A percentile compares a stretch with the other conserved stretches of the same genome.
phyloP scores from a whole-genome alignment of 2,113 vertebrate species.

The Ibidorhyncha struthersii region DNA sequence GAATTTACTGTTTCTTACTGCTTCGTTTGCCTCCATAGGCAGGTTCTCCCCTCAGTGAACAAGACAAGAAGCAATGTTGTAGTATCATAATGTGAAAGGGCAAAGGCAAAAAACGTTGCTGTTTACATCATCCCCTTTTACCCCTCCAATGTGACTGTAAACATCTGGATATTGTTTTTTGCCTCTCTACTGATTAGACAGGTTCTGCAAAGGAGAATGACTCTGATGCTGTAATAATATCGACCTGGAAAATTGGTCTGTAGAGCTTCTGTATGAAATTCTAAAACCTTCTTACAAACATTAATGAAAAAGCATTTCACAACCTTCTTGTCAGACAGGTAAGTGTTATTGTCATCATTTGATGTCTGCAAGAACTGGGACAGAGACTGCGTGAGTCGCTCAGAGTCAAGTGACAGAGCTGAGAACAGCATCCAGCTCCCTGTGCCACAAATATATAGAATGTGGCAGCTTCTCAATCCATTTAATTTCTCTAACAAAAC shows the following conservation, averaged over 20 bases:
- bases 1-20: not conserved
- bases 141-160: not conserved
- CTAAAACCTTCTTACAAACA: not conserved
- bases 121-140: not conserved
- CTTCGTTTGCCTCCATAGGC: not conserved
- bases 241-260: not conserved
- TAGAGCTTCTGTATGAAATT: not conserved
- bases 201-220: not conserved
- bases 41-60: not conserved
- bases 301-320: slow-evolving; percentile 1
- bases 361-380: not conserved
- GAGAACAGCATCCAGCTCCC: not conserved
- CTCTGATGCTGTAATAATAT: not conserved
- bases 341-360: not conserved
- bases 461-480: not conserved
- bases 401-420: not conserved
- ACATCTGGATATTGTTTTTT: not conserved
- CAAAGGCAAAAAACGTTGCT: not conserved
- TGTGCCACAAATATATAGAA: not conserved
- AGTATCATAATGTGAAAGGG: not conserved
- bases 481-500: not conserved
- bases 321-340: not conserved
- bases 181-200: not conserved
- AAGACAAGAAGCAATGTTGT: not conserved
- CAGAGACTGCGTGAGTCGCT: not conserved